Conservation (phyloP, 2,113 vertebrate species). For the Oostethus manadensis region DNA sequence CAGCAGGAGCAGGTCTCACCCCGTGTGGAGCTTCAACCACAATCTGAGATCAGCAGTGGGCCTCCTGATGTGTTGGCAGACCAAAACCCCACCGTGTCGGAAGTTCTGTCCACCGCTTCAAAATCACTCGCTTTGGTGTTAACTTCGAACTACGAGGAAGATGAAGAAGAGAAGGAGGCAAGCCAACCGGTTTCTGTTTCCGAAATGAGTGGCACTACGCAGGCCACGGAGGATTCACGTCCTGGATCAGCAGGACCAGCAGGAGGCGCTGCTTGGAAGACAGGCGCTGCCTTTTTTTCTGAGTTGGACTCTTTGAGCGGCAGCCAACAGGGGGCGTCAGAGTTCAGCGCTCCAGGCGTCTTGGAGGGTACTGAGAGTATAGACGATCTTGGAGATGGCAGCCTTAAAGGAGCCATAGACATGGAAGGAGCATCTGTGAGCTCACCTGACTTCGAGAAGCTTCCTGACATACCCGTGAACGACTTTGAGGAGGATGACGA, state of each 20-base stretch:
- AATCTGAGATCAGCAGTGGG: slow-evolving; percentile 29
- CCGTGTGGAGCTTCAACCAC: slow-evolving; percentile 3
- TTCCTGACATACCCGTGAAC: slow-evolving; percentile 68
- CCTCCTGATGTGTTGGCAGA: slow-evolving; percentile 22
- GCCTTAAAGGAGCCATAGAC: slow-evolving; percentile 71
- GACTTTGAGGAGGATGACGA: slow-evolving; percentile 66
- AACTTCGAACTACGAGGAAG: slow-evolving; percentile 58
- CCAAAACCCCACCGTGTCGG: slow-evolving; percentile 12
- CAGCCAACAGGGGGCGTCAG: slow-evolving; percentile 74
- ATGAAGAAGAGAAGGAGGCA: slow-evolving; percentile 69
- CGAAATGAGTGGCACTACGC: slow-evolving; percentile 77
- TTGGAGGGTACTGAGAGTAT: slow-evolving; percentile 75
- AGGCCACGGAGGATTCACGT: slow-evolving; percentile 72
- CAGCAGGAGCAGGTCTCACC: slow-evolving; percentile 4
- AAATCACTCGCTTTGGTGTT: neutral
- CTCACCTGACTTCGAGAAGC: slow-evolving; percentile 71
- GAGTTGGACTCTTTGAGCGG: slow-evolving; percentile 76
- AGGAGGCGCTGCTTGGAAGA: slow-evolving; percentile 60
- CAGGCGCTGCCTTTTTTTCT: slow-evolving; percentile 57
- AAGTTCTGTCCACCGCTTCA: neutral
- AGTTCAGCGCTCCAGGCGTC: slow-evolving; percentile 73
- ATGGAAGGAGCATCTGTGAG: slow-evolving; percentile 70
- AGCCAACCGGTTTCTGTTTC: slow-evolving; percentile 72
- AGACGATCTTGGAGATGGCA: slow-evolving; percentile 73
- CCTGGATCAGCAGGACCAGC: slow-evolving; percentile 68